phyloP scores from a whole-genome alignment of 2,113 vertebrate genomes.

The Mustelus asterias region DNA sequence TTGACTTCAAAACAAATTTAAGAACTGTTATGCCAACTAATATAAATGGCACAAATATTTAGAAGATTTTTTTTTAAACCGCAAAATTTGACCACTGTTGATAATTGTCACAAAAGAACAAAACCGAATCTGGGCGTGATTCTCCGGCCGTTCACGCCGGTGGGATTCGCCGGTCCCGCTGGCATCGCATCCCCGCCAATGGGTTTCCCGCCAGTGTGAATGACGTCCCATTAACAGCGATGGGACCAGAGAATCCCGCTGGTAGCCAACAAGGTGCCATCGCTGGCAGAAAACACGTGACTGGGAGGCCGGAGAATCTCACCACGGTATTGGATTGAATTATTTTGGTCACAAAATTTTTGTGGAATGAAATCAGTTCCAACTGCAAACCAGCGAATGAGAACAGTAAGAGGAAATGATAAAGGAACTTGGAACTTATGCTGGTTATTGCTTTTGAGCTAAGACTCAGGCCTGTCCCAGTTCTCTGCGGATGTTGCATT shows the following conservation, averaged over 20 bases:
- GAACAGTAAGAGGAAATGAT: neutral
- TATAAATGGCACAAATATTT: neutral
- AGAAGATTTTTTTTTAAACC: neutral
- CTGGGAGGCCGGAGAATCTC: no score
- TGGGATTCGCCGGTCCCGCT: no score
- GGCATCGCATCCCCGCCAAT: no score
- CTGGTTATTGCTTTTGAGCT: neutral
- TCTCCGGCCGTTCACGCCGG: no score
- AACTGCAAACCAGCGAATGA: neutral
- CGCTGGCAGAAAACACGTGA: no score
- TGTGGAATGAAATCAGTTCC: neutral
- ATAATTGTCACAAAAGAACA: neutral
- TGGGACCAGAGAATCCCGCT: no score
- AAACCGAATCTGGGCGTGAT: neutral
- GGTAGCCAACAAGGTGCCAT: no score
- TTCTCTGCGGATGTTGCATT: neutral
- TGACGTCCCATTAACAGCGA: no score
- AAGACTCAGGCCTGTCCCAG: no score
- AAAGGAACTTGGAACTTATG: neutral
- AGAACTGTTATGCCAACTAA: neutral
- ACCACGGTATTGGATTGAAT: neutral
- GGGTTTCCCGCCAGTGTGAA: no score
- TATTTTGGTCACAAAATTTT: neutral
- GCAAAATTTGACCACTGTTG: neutral
- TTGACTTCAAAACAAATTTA: neutral